phyloP scores from a whole-genome alignment of 2,888 invertebrate species.

The Nematopogon swammerdamellus region DNA sequence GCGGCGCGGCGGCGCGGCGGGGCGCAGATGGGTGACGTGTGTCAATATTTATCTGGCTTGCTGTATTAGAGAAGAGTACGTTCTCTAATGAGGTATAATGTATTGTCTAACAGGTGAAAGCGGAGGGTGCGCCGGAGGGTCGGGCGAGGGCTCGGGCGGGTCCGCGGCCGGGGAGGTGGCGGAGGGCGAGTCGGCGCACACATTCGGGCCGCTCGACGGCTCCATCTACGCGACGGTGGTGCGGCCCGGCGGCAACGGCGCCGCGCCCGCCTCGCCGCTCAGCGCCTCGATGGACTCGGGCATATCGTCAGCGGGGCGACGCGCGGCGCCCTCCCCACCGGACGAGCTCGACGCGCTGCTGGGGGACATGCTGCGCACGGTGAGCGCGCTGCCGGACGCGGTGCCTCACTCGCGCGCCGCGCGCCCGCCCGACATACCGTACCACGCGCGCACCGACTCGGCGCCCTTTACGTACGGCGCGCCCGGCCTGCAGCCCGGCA shows the following conservation, averaged over 20 bases:
- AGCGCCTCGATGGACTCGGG: conserved; percentile 91
- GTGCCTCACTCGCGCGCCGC: conserved; percentile 45
- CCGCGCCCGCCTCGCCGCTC: conserved; percentile 61
- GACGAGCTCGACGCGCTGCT: conserved; percentile 80
- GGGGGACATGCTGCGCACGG: conserved; percentile 83
- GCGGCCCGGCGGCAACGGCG: conserved; percentile 24
- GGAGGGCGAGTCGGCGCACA: conserved; percentile 56
- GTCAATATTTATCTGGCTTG: too few species aligned
- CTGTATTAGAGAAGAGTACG: too few species aligned
- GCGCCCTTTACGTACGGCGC: conserved; percentile 88
- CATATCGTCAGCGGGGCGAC: conserved; percentile 73
- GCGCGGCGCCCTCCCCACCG: conserved; percentile 51
- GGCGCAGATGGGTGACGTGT: too few species aligned
- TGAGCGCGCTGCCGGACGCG: conserved; percentile 73
- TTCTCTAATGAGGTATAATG: too few species aligned
- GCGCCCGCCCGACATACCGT: conserved; percentile 66
- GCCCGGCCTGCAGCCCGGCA: conserved; percentile 54
- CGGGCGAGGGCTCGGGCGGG: conserved; percentile 31
- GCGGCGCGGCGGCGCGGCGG: too few species aligned
- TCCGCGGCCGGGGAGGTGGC: conserved; percentile 34
- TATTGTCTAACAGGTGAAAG: conserved; percentile 53
- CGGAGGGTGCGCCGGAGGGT: conserved; percentile 48
- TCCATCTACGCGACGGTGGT: conserved; percentile 80
- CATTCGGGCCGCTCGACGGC: conserved; percentile 85
- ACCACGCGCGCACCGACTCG: conserved; percentile 87